Base-by-base conservation (phyloP, 2,888 invertebrate genomes). In the Hypselothyrea guttata region DNA sequence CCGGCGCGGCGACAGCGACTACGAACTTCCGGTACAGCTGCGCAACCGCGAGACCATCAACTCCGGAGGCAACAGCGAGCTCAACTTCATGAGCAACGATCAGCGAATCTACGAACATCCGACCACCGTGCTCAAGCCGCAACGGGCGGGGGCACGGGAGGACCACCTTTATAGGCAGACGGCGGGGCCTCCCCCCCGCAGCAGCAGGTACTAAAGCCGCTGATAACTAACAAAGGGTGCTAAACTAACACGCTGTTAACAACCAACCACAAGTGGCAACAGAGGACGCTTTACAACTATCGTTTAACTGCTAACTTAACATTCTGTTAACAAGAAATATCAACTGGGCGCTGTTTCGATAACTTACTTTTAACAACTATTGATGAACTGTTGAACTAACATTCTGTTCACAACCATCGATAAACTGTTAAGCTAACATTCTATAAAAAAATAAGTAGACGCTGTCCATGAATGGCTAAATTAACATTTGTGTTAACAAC, bases 41-140 rank as follows among this genome's bases (percentile, higher is more conserved):
- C 82, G 88, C 11, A 88, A 87, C 34, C 85, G 89, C 4, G 89
- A 89, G 47, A 89, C 87, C 8, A 89, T 89, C 28, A 89, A 88
- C 28, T 84, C 88, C 0, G 88, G 88, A 0, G 88, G 88, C 45
- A 88, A 89, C 52, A 87, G 86, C n/a, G 89, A 89, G 60, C 64
- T 89, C 4, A 89, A 89, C 60, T 90, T 90, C 51, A 86, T 89
- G 63, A 89, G 86, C 62, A 88, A 87, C 53, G 89, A 89, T 11
- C 86, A 85, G 15, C 77, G 87, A 5, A 87, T 88, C 54, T 89
- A 88, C 52, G 89, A 89, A 52, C 88, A 87, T 28, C 89, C 89
- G 3, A 82, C 88, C 2, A 85, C 86, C 3, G 82, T 82, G 16
- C 37, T 85, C 2, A 87, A 87, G 28, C 75, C 86, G 2, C 83